These are phyloP conservation scores for Plectrocnemia conspersa DNA, from an alignment of 1,140 invertebrate genomes.

Conservation along the genomic window DNA sequence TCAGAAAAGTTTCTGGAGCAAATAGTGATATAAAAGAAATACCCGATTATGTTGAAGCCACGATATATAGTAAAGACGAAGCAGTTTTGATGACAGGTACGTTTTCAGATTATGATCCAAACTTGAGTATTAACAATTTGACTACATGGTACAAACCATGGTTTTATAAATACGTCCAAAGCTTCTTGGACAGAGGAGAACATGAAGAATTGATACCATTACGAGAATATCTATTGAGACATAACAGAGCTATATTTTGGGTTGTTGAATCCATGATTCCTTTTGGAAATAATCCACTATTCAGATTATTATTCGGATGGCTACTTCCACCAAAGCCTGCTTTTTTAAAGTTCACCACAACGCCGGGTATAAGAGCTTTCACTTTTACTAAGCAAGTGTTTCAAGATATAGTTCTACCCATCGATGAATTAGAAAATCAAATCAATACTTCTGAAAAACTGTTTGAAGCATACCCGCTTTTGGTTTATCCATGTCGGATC, in stretches of 20 bases:
- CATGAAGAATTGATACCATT: constrained; percentile 70
- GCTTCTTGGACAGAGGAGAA: constrained; percentile 46
- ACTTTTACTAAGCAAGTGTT: constrained; percentile 79
- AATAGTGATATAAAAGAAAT: constrained; percentile 55
- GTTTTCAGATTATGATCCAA: constrained; percentile 44
- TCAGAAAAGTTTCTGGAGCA: constrained; percentile 52
- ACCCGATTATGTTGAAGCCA: constrained; percentile 74
- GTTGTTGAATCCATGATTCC: constrained; percentile 77
- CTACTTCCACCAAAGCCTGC: constrained; percentile 77
- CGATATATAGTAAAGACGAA: constrained; percentile 62
- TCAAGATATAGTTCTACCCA: constrained; percentile 78
- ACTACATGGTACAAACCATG: constrained; percentile 79
- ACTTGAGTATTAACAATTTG: constrained; percentile 60
- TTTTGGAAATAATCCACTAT: constrained; percentile 76
- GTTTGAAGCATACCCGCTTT: constrained; percentile 71
- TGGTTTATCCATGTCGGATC: constrained; percentile 76
- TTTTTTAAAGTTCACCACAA: constrained; percentile 77
- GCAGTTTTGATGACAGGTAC: constrained; percentile 74
- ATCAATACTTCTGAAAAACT: constrained; percentile 64
- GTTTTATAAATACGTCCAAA: constrained; percentile 78
- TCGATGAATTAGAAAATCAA: constrained; percentile 60
- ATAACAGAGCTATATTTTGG: constrained; percentile 79
- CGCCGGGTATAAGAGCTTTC: constrained; percentile 67
- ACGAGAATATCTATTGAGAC: constrained; percentile 73
- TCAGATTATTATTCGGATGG: constrained; percentile 73